Evolutionary conservation across 1,140 invertebrate genomes (phyloP).

Genomic region (Bombus affinis): DNA sequence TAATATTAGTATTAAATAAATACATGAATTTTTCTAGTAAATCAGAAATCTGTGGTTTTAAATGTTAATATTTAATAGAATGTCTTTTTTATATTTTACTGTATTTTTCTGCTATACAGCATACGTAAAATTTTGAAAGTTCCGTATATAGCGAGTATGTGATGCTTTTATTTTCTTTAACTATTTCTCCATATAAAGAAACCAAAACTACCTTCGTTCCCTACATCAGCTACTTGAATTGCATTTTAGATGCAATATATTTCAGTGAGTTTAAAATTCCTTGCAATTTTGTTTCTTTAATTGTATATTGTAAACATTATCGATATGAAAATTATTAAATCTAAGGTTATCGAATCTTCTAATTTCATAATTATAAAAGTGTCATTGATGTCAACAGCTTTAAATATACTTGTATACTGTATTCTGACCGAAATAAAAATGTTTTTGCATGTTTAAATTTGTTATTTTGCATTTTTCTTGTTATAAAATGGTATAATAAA

Average conservation of each 20-base stretch:
- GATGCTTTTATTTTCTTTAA: conserved; percentile 35
- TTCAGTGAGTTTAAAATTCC: conserved; percentile 59
- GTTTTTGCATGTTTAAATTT: background rate
- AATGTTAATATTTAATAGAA: background rate
- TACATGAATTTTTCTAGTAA: background rate
- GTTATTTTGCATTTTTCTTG: background rate
- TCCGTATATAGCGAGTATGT: background rate
- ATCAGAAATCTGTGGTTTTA: background rate
- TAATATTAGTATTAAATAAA: background rate
- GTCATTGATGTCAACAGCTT: background rate
- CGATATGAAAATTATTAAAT: background rate
- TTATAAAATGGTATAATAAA: background rate
- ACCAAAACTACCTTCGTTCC: background rate
- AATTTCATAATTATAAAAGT: background rate
- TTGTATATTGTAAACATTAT: background rate
- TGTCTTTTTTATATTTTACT: background rate
- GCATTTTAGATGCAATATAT: conserved; percentile 68
- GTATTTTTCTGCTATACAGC: background rate
- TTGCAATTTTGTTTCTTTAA: background rate
- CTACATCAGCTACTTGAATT: background rate
- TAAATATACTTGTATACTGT: background rate
- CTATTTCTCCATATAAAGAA: background rate
- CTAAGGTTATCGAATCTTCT: conserved; percentile 25
- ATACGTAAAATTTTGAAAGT: background rate
- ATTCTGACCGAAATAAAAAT: background rate